phyloP scores from a whole-genome alignment of 1,140 invertebrate species.

The Drosophila orena region DNA sequence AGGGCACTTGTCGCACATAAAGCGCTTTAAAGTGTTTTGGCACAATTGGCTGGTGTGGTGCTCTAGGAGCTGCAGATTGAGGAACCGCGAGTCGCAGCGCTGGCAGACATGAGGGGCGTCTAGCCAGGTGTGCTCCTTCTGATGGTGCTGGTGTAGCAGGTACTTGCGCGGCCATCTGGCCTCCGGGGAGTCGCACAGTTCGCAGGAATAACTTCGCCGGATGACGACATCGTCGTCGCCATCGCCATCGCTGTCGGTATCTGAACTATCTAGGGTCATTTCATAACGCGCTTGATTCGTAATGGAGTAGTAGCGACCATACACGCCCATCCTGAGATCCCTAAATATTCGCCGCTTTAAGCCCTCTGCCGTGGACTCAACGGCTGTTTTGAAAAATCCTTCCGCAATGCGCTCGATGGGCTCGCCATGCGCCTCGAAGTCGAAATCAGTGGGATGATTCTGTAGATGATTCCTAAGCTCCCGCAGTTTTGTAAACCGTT shows the following conservation, averaged over 20 bases:
- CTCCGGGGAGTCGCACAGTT: conserved; percentile 49
- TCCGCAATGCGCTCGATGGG: conserved; percentile 70
- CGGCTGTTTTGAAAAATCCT: conserved; percentile 69
- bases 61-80: conserved; percentile 56
- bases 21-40: conserved; percentile 67
- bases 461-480: conserved; percentile 58
- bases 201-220: conserved; percentile 59
- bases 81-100: conserved; percentile 71
- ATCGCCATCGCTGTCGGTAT: conserved; percentile 67
- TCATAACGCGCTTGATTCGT: conserved; percentile 72
- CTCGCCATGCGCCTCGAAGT: conserved; percentile 59
- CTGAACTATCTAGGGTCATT: conserved; percentile 70
- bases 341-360: conserved; percentile 53
- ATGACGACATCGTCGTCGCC: conserved; percentile 57
- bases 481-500: conserved; percentile 52
- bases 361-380: conserved; percentile 57
- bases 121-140: conserved; percentile 57
- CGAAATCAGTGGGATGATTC: conserved; percentile 52
- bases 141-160: conserved; percentile 74
- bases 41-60: conserved; percentile 65
- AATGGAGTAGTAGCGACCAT: conserved; percentile 68
- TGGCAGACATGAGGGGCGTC: conserved; percentile 72
- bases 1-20: conserved; percentile 71
- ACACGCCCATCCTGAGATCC: conserved; percentile 56
- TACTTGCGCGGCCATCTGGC: conserved; percentile 62